These are phyloP conservation scores for Eilema sororculum DNA, from an alignment of 2,888 invertebrate species.

Conservation along the genomic window DNA sequence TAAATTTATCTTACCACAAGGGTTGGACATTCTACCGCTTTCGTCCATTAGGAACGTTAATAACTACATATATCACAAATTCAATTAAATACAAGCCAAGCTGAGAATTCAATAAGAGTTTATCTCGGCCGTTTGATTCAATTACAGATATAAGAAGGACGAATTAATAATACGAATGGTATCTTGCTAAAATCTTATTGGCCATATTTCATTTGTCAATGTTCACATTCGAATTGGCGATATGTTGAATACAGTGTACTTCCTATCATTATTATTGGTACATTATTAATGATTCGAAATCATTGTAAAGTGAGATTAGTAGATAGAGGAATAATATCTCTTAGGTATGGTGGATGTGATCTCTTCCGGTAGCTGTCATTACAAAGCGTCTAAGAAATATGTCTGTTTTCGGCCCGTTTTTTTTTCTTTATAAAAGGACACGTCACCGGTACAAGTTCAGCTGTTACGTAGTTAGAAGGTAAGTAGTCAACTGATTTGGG, in stretches of 20 bases:
- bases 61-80: background rate
- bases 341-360: too few species aligned
- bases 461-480: too few species aligned
- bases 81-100: background rate
- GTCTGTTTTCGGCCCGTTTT: too few species aligned
- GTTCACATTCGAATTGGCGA: background rate
- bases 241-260: background rate
- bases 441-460: too few species aligned
- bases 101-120: background rate
- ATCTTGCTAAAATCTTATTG: background rate
- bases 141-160: conserved; percentile 2
- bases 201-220: background rate
- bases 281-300: background rate
- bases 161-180: background rate
- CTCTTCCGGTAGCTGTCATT: too few species aligned
- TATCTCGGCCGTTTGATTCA: background rate
- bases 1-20: too few species aligned
- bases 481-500: too few species aligned
- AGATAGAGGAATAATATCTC: too few species aligned
- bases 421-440: too few species aligned
- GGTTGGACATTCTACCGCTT: too few species aligned
- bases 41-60: background rate
- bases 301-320: background rate
- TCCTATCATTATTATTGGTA: background rate
- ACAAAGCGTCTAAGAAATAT: too few species aligned